Evolutionary conservation across 2,113 vertebrate genomes (phyloP).

Genomic region (Melanocharis versteri): DNA sequence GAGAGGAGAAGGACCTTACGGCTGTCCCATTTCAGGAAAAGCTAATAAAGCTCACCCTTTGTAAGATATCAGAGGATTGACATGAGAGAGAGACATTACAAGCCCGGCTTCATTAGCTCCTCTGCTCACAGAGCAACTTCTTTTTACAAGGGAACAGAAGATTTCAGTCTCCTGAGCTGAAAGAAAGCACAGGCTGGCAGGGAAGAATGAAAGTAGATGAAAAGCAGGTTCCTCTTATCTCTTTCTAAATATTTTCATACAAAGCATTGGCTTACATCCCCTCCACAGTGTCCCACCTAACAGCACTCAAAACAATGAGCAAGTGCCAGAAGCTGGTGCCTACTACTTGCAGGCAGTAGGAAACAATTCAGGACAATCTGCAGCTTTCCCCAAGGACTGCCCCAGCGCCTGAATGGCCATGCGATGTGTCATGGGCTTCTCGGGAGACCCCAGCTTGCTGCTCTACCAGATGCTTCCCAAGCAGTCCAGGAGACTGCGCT

Average conservation of each 20-base stretch:
- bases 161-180: conserved; percentile 53
- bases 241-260: conserved; percentile 48
- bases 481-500: neutral
- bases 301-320: neutral
- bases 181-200: conserved; percentile 43
- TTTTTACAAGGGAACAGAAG: conserved; percentile 56
- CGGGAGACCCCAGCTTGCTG: neutral
- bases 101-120: conserved; percentile 61
- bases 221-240: conserved; percentile 48
- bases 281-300: neutral
- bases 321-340: neutral
- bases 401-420: neutral
- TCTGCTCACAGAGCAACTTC: conserved; percentile 35
- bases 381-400: neutral
- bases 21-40: conserved; percentile 52
- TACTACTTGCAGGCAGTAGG: neutral
- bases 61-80: conserved; percentile 44
- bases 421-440: rapidly evolving
- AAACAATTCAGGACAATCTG: neutral
- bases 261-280: neutral
- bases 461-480: neutral
- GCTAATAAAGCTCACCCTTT: conserved; percentile 57
- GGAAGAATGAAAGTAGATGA: conserved; percentile 36
- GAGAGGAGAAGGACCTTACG: conserved; percentile 12
- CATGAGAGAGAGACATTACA: conserved; percentile 35